A percentile compares a stretch with the other conserved stretches of the same genome.
phyloP scores from a whole-genome alignment of 2,888 invertebrate species.

The Cryptophagus acutangulus region DNA sequence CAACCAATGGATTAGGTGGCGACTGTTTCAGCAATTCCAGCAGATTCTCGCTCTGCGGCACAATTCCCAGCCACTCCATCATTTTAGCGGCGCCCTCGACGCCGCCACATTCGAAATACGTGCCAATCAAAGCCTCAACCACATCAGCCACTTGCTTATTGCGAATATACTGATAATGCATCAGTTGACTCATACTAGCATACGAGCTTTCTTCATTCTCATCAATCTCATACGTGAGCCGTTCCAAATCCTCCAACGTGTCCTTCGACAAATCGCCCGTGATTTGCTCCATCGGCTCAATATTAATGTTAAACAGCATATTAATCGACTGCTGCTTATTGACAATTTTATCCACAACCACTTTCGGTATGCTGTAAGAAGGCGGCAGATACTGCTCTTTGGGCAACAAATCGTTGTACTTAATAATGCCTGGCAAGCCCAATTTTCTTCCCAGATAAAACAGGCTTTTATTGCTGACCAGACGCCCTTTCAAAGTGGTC shows the following conservation, averaged over 20 bases:
- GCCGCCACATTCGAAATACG: conserved; percentile 58
- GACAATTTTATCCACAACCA: conserved; percentile 47
- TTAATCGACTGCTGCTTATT: conserved; percentile 44
- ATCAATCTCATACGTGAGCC: conserved; percentile 22
- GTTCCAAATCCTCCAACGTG: conserved; percentile 29
- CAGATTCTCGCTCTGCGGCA: conserved; percentile 39
- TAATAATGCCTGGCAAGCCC: conserved; percentile 58
- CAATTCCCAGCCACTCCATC: conserved; percentile 51
- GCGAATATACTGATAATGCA: conserved; percentile 49
- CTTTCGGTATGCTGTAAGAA: conserved; percentile 59
- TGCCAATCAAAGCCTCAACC: conserved; percentile 81
- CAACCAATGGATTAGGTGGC: conserved; percentile 45
- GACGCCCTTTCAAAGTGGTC: conserved; percentile 63
- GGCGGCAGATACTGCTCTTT: conserved; percentile 77
- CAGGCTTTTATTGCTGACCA: conserved; percentile 83
- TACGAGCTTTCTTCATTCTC: conserved; percentile 32
- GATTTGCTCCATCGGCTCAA: conserved; percentile 48
- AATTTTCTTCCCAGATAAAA: conserved; percentile 62
- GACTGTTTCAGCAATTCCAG: conserved; percentile 29
- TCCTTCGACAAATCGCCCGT: conserved; percentile 33
- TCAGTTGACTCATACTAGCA: conserved; percentile 45
- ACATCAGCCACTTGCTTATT: conserved; percentile 75
- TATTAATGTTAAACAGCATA: conserved; percentile 50
- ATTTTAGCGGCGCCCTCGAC: conserved; percentile 41
- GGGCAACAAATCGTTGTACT: conserved; percentile 61